phyloP scores from a whole-genome alignment of 2,113 vertebrate species.

The Rousettus leschenaultii region DNA sequence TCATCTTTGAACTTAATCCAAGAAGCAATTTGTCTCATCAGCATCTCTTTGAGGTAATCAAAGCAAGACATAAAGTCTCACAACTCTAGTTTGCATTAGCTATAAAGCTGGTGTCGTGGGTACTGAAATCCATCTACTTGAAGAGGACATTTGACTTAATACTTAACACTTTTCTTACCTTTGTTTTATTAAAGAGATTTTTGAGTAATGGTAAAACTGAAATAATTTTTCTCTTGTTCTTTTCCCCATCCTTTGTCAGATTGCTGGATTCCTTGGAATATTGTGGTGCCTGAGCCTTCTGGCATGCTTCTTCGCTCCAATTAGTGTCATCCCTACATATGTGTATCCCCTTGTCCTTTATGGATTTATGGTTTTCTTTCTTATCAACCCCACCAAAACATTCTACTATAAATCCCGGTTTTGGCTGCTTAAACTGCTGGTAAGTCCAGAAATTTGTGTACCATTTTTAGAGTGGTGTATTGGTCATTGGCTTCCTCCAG shows the following conservation, averaged over 20 bases:
- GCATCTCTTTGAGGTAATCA: conserved; percentile 95
- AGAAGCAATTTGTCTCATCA: conserved; percentile 97
- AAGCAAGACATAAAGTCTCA: background rate
- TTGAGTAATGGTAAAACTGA: background rate
- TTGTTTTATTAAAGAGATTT: conserved; percentile 62
- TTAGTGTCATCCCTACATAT: conserved; percentile 91
- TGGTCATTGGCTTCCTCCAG: background rate
- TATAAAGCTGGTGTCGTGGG: background rate
- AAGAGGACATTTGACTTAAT: conserved; percentile 18
- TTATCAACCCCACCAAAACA: conserved; percentile 98
- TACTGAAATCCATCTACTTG: conserved; percentile 1
- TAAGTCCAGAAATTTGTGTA: conserved; percentile 81
- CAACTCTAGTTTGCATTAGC: background rate
- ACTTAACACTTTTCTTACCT: conserved; percentile 33
- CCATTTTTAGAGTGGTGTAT: background rate
- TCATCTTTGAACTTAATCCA: conserved; percentile 97
- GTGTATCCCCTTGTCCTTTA: conserved; percentile 96
- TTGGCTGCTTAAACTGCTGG: conserved; percentile 98
- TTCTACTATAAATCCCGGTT: conserved; percentile 99
- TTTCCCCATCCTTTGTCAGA: conserved; percentile 80
- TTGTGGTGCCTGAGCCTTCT: conserved; percentile 98
- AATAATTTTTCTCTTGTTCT: conserved; percentile 40
- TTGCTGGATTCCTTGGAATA: conserved; percentile 97
- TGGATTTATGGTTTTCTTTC: conserved; percentile 96
- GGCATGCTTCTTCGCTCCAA: conserved; percentile 92